phyloP scores from a whole-genome alignment of 2,888 invertebrate genomes.

The Andrena marginata region DNA sequence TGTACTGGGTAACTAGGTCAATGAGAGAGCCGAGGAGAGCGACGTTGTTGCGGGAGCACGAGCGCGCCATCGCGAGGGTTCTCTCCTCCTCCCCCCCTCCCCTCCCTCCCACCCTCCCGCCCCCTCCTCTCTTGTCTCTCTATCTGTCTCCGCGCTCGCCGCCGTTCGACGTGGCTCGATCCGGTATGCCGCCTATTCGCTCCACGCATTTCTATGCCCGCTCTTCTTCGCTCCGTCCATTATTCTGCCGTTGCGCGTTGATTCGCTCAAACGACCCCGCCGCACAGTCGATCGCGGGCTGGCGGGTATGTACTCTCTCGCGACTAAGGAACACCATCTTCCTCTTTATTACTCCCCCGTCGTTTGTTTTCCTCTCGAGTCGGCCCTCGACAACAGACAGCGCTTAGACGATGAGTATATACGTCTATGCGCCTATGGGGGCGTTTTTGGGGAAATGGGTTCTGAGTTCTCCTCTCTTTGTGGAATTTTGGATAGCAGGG shows the following conservation, averaged over 20 bases:
- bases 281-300: constrained; percentile 9
- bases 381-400: neutral
- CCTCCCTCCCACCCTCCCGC: constrained; percentile 8
- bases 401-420: constrained; percentile 1
- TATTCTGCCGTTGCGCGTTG: constrained; percentile 35
- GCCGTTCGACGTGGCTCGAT: constrained; percentile 35
- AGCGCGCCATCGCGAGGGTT: constrained; percentile 58
- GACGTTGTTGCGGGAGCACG: constrained; percentile 66
- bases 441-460: neutral
- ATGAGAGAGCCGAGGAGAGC: constrained; percentile 78
- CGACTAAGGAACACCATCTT: constrained; percentile 20
- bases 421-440: too few species aligned
- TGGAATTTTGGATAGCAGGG: too few species aligned
- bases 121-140: constrained; percentile 14
- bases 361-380: neutral
- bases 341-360: neutral
- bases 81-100: constrained; percentile 8
- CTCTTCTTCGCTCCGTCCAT: constrained; percentile 9
- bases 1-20: constrained; percentile 85
- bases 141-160: constrained; percentile 16
- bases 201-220: constrained; percentile 40
- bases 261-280: constrained; percentile 31
- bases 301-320: neutral
- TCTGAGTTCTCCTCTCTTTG: too few species aligned
- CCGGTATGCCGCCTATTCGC: constrained; percentile 8